Conservation (phyloP, 1,140 invertebrate species). For the Nasonia longicornis region DNA sequence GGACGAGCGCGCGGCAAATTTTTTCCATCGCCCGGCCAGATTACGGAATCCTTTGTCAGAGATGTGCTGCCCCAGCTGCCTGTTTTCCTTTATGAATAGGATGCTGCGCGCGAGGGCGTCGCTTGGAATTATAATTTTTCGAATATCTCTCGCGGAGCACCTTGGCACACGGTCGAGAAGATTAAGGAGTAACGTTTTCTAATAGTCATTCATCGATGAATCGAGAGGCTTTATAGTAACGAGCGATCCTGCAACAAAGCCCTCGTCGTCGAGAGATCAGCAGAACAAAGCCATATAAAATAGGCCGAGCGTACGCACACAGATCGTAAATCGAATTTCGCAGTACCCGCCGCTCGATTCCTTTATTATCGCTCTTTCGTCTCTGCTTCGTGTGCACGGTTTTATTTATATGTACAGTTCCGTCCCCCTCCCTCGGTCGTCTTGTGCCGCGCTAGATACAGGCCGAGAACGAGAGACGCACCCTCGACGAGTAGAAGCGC, state of each 20-base stretch:
- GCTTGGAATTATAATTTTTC: neutral
- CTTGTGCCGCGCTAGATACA: neutral
- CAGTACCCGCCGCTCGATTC: constrained; percentile 16
- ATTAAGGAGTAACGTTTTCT: too few species aligned
- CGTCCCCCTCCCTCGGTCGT: neutral
- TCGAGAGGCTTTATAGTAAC: neutral
- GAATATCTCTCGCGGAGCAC: neutral
- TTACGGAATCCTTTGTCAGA: constrained; percentile 27
- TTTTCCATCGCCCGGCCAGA: constrained; percentile 29
- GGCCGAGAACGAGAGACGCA: neutral
- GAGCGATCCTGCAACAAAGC: neutral
- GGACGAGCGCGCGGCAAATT: neutral
- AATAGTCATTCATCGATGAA: neutral
- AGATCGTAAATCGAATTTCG: constrained; percentile 42
- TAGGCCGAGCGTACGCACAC: neutral
- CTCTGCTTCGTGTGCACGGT: constrained; percentile 12
- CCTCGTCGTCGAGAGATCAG: constrained; percentile 16
- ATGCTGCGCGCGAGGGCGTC: neutral
- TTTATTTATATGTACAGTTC: too few species aligned
- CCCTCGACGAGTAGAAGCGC: constrained; percentile 10
- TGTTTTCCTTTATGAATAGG: constrained; percentile 17
- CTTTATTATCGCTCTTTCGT: constrained; percentile 39
- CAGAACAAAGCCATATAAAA: constrained; percentile 36
- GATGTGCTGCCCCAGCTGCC: constrained; percentile 21
- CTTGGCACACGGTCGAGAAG: too few species aligned